Evolutionary conservation across 2,797 vertebrate genomes (phyloP).

Genomic region (Caiman crocodilus): DNA sequence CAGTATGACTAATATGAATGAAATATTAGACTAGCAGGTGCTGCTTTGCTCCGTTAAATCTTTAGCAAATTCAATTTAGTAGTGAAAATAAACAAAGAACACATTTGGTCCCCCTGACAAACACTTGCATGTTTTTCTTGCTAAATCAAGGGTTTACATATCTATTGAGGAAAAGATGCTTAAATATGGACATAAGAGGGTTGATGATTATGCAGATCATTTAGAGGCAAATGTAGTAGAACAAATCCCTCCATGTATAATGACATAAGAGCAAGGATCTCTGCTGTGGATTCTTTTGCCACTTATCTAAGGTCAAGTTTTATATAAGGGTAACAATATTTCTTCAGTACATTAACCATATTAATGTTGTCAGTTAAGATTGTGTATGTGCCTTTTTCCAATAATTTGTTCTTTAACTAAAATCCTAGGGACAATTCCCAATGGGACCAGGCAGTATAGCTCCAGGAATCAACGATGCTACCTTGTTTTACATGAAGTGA

Average conservation of each 20-base stretch:
- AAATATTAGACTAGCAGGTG: conserved; percentile 46
- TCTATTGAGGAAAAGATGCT: background rate
- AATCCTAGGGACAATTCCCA: conserved; percentile 28
- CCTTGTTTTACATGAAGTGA: background rate
- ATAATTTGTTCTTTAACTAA: conserved; percentile 1
- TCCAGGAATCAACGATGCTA: background rate
- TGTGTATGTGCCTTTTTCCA: background rate
- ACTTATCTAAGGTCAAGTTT: background rate
- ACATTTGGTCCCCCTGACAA: background rate
- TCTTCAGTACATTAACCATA: background rate
- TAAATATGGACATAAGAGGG: background rate
- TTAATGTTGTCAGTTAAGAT: background rate
- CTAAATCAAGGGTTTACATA: background rate
- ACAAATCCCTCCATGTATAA: background rate
- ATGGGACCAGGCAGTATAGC: background rate
- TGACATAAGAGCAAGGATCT: rapidly evolving
- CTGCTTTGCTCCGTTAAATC: conserved; percentile 39
- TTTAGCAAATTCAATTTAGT: conserved; percentile 51
- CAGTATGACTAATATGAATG: conserved; percentile 24
- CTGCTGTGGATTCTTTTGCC: rapidly evolving
- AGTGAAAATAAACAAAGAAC: background rate
- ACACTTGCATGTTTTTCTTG: background rate
- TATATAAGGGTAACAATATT: rapidly evolving
- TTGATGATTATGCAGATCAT: background rate
- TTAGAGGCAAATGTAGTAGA: background rate